Conservation (phyloP, 2,797 vertebrate species). For the Acridotheres tristis region DNA sequence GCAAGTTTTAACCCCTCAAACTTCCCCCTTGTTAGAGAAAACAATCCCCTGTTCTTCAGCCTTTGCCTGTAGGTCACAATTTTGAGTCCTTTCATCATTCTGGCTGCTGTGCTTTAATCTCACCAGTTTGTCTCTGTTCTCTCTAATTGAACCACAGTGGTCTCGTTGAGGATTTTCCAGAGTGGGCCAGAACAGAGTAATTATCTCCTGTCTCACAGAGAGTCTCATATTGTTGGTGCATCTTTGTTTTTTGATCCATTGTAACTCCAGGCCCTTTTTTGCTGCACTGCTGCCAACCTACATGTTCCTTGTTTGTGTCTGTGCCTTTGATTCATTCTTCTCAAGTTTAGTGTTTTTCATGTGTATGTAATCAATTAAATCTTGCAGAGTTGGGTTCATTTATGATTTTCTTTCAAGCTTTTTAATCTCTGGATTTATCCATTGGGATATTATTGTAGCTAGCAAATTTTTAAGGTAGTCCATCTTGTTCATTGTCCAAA, state of each 20-base stretch:
- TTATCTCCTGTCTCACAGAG: background rate
- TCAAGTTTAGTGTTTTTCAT: background rate
- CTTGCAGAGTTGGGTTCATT: background rate
- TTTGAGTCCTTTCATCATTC: slow-evolving; percentile 9
- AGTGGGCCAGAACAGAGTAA: background rate
- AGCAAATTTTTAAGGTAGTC: background rate
- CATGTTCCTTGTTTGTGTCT: background rate
- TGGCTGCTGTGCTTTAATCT: background rate
- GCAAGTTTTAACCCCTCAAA: background rate
- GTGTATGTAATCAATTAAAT: background rate
- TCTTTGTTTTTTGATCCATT: slow-evolving; percentile 20
- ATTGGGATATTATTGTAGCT: background rate
- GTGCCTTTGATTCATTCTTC: background rate
- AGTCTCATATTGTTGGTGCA: background rate
- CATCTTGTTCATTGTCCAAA: background rate
- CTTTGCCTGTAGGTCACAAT: background rate
- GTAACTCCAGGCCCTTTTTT: background rate
- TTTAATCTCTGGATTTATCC: background rate
- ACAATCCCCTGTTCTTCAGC: background rate
- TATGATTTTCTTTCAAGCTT: background rate
- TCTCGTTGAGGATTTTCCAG: background rate
- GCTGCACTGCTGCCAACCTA: background rate
- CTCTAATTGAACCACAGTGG: background rate
- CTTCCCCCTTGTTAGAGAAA: background rate
- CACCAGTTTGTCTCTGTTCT: background rate